Percentiles rank a stretch among this genome's conserved stretches.
These are phyloP conservation scores for Vidua macroura DNA, from an alignment of 2,113 vertebrate species.

Conservation along the genomic window DNA sequence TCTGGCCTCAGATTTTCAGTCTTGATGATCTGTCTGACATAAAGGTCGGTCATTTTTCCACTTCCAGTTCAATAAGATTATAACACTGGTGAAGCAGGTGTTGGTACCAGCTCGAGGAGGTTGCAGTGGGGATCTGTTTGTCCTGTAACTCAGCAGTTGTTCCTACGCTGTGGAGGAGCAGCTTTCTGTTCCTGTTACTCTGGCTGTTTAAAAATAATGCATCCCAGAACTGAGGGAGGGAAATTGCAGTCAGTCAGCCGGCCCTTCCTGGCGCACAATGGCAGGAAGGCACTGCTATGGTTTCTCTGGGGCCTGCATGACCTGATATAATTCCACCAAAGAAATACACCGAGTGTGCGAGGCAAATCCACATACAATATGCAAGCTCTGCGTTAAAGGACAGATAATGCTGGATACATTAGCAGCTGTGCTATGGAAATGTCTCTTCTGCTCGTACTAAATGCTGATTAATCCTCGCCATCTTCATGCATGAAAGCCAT, in stretches of 20 bases:
- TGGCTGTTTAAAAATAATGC: constrained; percentile 48
- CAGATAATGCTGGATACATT: neutral
- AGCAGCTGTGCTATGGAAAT: neutral
- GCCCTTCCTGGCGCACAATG: constrained; percentile 86
- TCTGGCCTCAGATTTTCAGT: neutral
- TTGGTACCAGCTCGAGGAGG: neutral
- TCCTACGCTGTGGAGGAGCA: neutral
- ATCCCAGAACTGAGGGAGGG: constrained; percentile 10
- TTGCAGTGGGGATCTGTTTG: accelerated
- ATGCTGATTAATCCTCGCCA: neutral
- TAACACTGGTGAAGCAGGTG: accelerated
- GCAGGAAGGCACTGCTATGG: constrained; percentile 80
- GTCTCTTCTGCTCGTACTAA: neutral
- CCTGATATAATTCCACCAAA: constrained; percentile 52
- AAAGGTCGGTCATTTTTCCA: neutral
- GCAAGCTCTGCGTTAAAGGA: neutral
- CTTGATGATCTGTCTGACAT: neutral
- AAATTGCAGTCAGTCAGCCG: constrained; percentile 27
- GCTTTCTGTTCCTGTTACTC: constrained; percentile 49
- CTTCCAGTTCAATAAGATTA: neutral
- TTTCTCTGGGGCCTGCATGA: constrained; percentile 73
- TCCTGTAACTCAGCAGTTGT: accelerated
- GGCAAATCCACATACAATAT: neutral
- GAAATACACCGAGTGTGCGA: neutral
- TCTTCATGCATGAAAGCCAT: neutral